A percentile compares a stretch with the other conserved stretches of the same genome.
phyloP scores from a whole-genome alignment of 1,140 invertebrate species.

The Danaus plexippus region DNA sequence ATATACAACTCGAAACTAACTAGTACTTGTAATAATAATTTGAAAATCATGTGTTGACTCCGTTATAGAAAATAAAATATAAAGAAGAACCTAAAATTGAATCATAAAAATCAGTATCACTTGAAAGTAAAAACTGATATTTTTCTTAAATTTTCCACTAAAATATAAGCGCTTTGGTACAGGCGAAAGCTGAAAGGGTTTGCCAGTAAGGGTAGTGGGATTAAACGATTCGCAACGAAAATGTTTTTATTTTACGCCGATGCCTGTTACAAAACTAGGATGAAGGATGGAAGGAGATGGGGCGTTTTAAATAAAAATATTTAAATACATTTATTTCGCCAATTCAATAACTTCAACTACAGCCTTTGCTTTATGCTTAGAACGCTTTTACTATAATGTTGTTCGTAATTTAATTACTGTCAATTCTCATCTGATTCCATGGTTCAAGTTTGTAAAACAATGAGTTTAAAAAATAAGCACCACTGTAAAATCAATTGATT shows the following conservation, averaged over 20 bases:
- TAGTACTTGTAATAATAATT: no score
- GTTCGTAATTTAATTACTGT: no score
- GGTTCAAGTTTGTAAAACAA: no score
- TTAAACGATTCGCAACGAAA: slow-evolving; percentile 14
- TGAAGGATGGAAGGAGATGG: no score
- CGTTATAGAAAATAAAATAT: no score
- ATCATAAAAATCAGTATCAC: no score
- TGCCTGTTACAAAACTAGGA: not conserved
- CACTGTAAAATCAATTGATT: slow-evolving; percentile 1
- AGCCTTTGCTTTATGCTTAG: not conserved
- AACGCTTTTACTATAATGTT: no score
- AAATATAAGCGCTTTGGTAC: slow-evolving; percentile 9
- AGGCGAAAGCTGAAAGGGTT: slow-evolving; percentile 16
- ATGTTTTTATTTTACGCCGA: slow-evolving; percentile 15
- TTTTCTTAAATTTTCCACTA: slow-evolving; percentile 15
- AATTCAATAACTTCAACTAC: not conserved
- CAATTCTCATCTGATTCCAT: no score
- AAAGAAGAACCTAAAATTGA: no score
- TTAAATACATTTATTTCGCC: not conserved
- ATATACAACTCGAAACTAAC: no score
- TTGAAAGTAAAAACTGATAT: slow-evolving; percentile 2
- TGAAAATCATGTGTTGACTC: no score
- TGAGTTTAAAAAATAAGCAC: slow-evolving; percentile 1
- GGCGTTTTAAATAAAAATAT: no score
- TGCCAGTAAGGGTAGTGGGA: slow-evolving; percentile 14